phyloP scores from a whole-genome alignment of 2,888 invertebrate species.

The Serrognathus titanus region DNA sequence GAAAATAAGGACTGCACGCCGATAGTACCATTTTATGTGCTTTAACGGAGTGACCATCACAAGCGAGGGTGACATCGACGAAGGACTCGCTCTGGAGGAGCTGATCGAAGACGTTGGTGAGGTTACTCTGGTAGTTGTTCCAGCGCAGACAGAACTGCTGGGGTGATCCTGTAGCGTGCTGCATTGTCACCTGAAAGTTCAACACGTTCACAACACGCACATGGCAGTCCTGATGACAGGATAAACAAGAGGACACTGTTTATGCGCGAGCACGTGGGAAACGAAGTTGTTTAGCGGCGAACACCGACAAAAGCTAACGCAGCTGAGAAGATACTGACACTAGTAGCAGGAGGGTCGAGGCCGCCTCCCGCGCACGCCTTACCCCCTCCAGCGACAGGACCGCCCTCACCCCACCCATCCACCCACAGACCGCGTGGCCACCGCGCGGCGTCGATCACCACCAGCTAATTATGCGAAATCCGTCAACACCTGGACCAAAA shows the following conservation, averaged over 20 bases:
- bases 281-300: constrained; percentile 22
- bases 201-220: constrained; percentile 35
- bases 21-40: constrained; percentile 92
- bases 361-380: constrained; percentile 49
- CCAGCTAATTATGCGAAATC: constrained; percentile 45
- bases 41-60: constrained; percentile 86
- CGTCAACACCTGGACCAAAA: constrained; percentile 41
- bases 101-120: constrained; percentile 86
- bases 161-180: constrained; percentile 57
- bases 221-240: constrained; percentile 23
- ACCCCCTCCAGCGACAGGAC: constrained; percentile 40
- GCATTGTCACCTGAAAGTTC: constrained; percentile 46
- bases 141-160: constrained; percentile 89
- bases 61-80: constrained; percentile 88
- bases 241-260: constrained; percentile 23
- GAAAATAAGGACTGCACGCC: constrained; percentile 92
- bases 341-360: constrained; percentile 43
- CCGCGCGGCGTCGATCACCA: constrained; percentile 44
- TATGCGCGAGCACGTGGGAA: constrained; percentile 37
- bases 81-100: constrained; percentile 84
- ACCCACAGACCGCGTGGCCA: constrained; percentile 47
- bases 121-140: constrained; percentile 90
- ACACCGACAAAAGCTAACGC: constrained; percentile 30
- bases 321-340: constrained; percentile 35
- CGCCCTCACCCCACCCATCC: constrained; percentile 47